Base-by-base conservation (phyloP, 2,113 vertebrate species). In the Eulemur rufifrons region DNA sequence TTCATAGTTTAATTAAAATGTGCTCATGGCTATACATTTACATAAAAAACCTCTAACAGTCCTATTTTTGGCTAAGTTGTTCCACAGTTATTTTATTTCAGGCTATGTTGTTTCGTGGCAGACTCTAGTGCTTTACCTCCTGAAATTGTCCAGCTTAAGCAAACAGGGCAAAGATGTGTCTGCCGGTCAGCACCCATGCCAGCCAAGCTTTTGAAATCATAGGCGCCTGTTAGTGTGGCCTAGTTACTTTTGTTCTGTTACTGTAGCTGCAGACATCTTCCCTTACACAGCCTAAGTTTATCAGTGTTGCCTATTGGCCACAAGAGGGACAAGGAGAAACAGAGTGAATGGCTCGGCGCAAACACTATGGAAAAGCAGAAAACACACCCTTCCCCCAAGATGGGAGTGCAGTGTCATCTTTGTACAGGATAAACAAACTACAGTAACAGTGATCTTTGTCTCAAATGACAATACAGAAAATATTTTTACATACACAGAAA, bases 261-360 rank as follows among this genome's bases (percentile, higher is more conserved):
- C 34, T 32, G 17, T 66, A 20, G 25, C 85, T 76, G 17, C 63
- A 5, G 32, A 91, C 9, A 52, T 64, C 54, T 95, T 86, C 54
- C 34, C 25, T 66, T 54, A 45, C 18, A 9, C 6, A 54, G 86
- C 20, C 47, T 29, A 27, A 63, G 66, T 83, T 89, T 85, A 85
- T 92, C 84, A 61, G 27, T 85, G 39, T 61, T 82, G 56, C 69
- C 74, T 54, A 5, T 34, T 96, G 95, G 92, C 97, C 88, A 92
- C 95, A 76, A 90, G 93, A 96, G 88, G 95, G 90, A 96, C 88
- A 45, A 92, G 73, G 61, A 69, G 81, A 77, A 71, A 78, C 13
- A 25, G 32, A 11, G 20, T 87, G 50, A 78, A 54, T 54, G 39
- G 37, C 54, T 93, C 84, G 56, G 42, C 27, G 78, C 54, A 63